phyloP scores from a whole-genome alignment of 35 echinoderm and acorn worm species.

The Ophioderma brevispina region DNA sequence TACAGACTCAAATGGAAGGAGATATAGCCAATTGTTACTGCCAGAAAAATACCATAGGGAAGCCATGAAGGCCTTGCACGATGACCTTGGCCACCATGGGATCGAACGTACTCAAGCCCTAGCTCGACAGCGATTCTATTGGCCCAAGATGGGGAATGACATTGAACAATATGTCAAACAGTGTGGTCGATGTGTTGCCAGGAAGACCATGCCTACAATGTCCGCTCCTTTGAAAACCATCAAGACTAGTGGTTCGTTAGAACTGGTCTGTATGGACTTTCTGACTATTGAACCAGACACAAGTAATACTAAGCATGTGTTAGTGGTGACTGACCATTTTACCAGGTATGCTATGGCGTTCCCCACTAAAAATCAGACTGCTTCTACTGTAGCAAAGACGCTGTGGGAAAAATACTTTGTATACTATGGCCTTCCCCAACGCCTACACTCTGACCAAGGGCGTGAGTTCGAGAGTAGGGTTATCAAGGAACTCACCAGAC shows the following conservation, averaged over 20 bases:
- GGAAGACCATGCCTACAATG: constrained; percentile 8
- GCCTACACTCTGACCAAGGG: constrained; percentile 63
- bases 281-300: constrained; percentile 43
- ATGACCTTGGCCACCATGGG: constrained; percentile 43
- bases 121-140: constrained; percentile 48
- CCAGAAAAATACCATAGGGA: constrained; percentile 9
- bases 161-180: constrained; percentile 34
- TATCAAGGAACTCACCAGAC: constrained; percentile 18
- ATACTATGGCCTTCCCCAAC: constrained; percentile 48
- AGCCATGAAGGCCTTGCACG: constrained; percentile 32
- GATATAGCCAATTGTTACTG: constrained; percentile 40
- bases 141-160: constrained; percentile 41
- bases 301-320: background rate
- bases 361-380: constrained; percentile 60
- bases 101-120: constrained; percentile 30
- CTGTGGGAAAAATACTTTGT: constrained; percentile 53
- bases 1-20: background rate
- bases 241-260: constrained; percentile 32
- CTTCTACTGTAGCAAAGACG: constrained; percentile 25
- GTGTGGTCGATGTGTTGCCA: constrained; percentile 46
- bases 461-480: constrained; percentile 54
- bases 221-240: constrained; percentile 45
- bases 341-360: constrained; percentile 55
- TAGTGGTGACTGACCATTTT: constrained; percentile 38
- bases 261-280: constrained; percentile 69